Conservation (phyloP, 1,140 invertebrate species). For the Drosophila insularis region DNA sequence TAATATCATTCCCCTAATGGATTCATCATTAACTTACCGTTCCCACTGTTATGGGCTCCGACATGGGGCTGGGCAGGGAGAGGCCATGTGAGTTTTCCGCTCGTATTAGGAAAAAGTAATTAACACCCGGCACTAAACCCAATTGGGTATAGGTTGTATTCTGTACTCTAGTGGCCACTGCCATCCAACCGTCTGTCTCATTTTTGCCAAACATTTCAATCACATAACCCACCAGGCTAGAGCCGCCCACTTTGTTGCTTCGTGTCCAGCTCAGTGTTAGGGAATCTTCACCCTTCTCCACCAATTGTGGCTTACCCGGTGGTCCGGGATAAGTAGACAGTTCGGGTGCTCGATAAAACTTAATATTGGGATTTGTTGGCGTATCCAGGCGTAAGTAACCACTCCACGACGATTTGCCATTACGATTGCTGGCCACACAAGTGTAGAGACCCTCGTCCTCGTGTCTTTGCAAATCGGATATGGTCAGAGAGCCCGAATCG, state of each 20-base stretch:
- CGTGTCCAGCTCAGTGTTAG: slow-evolving; percentile 92
- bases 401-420: slow-evolving; percentile 93
- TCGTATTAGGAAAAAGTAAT: slow-evolving; percentile 93
- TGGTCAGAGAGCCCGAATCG: slow-evolving; percentile 88
- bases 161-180: slow-evolving; percentile 85
- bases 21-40: slow-evolving; percentile 61
- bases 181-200: slow-evolving; percentile 84
- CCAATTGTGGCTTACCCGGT: slow-evolving; percentile 88
- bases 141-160: slow-evolving; percentile 87
- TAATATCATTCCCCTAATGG: neutral
- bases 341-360: slow-evolving; percentile 91
- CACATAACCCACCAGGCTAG: slow-evolving; percentile 91
- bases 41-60: slow-evolving; percentile 85
- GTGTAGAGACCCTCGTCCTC: slow-evolving; percentile 91
- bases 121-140: slow-evolving; percentile 88
- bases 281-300: slow-evolving; percentile 89
- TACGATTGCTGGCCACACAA: slow-evolving; percentile 91
- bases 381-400: slow-evolving; percentile 90
- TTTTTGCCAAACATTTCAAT: slow-evolving; percentile 87
- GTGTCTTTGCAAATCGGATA: slow-evolving; percentile 88
- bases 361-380: slow-evolving; percentile 92
- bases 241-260: slow-evolving; percentile 90
- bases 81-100: slow-evolving; percentile 94
- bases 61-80: slow-evolving; percentile 87
- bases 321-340: slow-evolving; percentile 89